Percentiles rank a stretch among this genome's conserved stretches.
These are phyloP conservation scores for Scolopax bukidnonensis DNA, from an alignment of 2,797 vertebrate genomes.

Conservation along the genomic window DNA sequence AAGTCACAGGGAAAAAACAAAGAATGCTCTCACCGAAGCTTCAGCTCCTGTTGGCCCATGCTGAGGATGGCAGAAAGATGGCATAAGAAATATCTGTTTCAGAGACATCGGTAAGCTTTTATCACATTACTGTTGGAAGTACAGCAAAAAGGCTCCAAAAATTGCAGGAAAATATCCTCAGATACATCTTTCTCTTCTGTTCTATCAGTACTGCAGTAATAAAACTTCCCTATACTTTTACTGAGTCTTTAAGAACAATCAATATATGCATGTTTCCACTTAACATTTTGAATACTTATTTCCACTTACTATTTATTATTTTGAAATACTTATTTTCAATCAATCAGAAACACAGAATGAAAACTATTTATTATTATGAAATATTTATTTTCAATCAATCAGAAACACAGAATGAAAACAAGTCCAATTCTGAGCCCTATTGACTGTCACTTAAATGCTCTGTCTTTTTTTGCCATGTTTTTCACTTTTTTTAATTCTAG, in stretches of 20 bases:
- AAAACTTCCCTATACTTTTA: not conserved
- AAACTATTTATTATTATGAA: not conserved
- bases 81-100: not conserved
- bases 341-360: not conserved
- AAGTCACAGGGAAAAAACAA: fast-evolving
- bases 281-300: too few species aligned
- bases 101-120: not conserved
- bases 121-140: not conserved
- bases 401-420: not conserved
- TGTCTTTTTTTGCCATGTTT: not conserved
- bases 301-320: not conserved
- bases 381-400: not conserved
- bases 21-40: not conserved
- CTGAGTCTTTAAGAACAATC: not conserved
- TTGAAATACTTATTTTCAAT: not conserved
- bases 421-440: not conserved
- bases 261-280: not conserved
- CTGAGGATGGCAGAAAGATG: not conserved
- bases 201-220: not conserved
- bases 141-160: not conserved
- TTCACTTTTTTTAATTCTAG: not conserved
- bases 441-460: not conserved
- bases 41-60: not conserved
- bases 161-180: not conserved
- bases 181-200: not conserved